Evolutionary conservation across 2,888 invertebrate species (phyloP).

Genomic region (Bhutanitis thaidina): DNA sequence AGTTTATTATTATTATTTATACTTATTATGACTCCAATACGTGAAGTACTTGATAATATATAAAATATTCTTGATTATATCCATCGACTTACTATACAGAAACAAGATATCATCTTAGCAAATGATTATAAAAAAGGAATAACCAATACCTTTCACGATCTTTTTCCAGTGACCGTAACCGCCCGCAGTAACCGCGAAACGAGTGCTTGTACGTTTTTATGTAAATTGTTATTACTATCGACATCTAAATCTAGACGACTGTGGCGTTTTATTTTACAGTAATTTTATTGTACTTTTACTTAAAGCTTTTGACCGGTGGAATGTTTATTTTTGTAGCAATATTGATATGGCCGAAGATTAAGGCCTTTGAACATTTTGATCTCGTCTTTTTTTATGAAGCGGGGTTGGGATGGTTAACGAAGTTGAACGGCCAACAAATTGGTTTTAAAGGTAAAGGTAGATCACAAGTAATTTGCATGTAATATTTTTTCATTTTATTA

Average conservation of each 20-base stretch:
- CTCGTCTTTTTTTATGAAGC: background rate
- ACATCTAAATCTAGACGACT: conserved; percentile 8
- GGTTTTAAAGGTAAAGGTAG: background rate
- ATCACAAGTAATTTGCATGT: background rate
- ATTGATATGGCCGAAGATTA: background rate
- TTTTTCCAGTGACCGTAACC: conserved; percentile 2
- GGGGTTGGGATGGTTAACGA: background rate
- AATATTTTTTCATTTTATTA: background rate
- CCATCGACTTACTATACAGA: background rate
- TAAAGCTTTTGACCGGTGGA: background rate
- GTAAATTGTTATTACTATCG: conserved; percentile 12
- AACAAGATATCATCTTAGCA: conserved; percentile 1
- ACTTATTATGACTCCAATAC: no score
- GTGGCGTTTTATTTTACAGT: background rate
- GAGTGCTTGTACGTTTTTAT: conserved; percentile 11
- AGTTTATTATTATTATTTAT: no score
- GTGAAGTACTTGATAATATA: no score
- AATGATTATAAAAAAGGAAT: conserved; percentile 8
- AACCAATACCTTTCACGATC: conserved; percentile 6
- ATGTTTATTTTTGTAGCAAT: background rate
- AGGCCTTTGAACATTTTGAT: background rate
- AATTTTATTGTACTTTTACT: background rate
- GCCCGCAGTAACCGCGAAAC: conserved; percentile 12
- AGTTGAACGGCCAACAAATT: conserved; percentile 5
- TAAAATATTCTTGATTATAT: background rate